A percentile compares a stretch with the other conserved stretches of the same genome.
Conservation (phyloP, 2,797 vertebrate genomes). For the Phylloscopus collybita region DNA sequence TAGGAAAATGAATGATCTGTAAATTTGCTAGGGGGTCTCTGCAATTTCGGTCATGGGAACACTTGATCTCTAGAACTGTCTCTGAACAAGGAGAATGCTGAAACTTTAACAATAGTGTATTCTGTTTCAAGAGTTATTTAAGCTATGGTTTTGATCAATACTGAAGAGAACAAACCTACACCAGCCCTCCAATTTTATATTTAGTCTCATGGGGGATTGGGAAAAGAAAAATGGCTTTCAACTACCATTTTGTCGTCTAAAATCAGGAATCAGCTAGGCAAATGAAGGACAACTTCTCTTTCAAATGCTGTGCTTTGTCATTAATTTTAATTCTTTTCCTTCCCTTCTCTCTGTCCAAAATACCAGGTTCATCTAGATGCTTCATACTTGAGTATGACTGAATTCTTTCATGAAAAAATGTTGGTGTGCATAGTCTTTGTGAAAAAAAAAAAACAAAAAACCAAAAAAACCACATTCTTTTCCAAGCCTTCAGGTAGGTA, state of each 20-base stretch:
- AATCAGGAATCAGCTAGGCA: neutral
- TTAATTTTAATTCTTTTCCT: neutral
- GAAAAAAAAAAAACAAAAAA: neutral
- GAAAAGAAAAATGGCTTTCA: neutral
- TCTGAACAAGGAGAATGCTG: neutral
- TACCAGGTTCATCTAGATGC: neutral
- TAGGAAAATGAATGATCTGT: neutral
- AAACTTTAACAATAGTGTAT: neutral
- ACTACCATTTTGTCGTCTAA: neutral
- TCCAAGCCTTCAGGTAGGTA: neutral
- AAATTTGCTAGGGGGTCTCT: neutral
- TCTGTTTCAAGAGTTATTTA: neutral
- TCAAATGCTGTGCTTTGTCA: neutral
- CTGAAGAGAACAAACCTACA: neutral
- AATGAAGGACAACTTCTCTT: neutral
- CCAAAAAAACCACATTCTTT: neutral
- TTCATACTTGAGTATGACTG: neutral
- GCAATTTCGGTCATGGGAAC: neutral
- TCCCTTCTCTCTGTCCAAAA: neutral
- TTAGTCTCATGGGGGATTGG: neutral
- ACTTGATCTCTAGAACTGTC: neutral
- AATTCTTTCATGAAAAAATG: neutral
- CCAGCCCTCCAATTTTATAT: neutral
- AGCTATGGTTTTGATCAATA: neutral
- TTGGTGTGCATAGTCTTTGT: neutral